Evolutionary conservation across 2,888 invertebrate species (phyloP), one percentile per base, ranked within the genome.

Genomic region (Leptopterna dolabrata): DNA sequence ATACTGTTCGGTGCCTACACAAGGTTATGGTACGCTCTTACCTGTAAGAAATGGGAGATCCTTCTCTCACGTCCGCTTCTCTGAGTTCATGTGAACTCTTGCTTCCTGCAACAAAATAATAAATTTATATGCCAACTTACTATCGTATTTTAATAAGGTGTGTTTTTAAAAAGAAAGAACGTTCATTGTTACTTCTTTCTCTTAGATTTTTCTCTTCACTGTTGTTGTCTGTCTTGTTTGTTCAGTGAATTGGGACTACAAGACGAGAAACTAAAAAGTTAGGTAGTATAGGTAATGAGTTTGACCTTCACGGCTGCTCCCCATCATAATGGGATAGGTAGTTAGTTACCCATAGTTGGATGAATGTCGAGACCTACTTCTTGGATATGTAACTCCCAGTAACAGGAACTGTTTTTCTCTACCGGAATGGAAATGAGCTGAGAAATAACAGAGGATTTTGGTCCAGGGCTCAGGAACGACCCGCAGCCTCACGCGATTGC

Each of bases 11-110:
- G n/a, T n/a, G n/a, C n/a, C n/a, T n/a, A n/a, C n/a, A n/a, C n/a
- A n/a, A n/a, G n/a, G n/a, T n/a, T n/a, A n/a, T n/a, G n/a, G n/a
- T n/a, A n/a, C n/a, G n/a, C n/a, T n/a, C 80, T 51, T 51, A 81
- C 80, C 80, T 81, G 3, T 27, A 81, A 45, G 51, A 47, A 81
- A 27, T n/a, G 51, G 51, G 41, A 81, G 80, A 80, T 19, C 43
- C 47, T 81, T 51, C 51, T 45, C 80, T 51, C 80, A 43, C 9
- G 45, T 81, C 24, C 51, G 24, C 80, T 51, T 45, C 51, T 81
- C 80, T 47, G 80, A 24, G 80, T 27, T 81, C 80, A 81, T 81
- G 80, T 81, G 80, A 81, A 51, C 76, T 36, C 76, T 19, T 81
- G 47, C 47, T 19, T 51, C 51, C 80, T 81, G 80, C 0, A 81